phyloP scores from a whole-genome alignment of 2,888 invertebrate genomes.

The Aspidiotus rigidus region DNA sequence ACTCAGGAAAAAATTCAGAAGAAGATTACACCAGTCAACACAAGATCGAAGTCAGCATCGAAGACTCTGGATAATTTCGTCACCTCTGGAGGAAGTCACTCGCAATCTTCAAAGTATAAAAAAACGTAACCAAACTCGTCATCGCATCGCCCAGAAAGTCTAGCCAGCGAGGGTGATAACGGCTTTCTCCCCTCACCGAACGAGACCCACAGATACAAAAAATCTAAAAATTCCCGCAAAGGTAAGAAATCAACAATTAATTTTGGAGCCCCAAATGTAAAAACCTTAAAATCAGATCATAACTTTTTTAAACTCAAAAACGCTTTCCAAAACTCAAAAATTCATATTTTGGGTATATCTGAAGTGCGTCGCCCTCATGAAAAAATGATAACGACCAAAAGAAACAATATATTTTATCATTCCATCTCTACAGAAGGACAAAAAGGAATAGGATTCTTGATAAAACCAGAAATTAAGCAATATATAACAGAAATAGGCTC shows the following conservation, averaged over 20 bases:
- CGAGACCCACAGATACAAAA: background rate
- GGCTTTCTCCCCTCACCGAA: background rate
- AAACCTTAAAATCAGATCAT: background rate
- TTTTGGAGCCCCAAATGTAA: conserved; percentile 4
- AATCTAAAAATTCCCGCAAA: background rate
- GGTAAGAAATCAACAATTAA: background rate
- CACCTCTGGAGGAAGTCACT: background rate
- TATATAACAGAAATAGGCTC: background rate
- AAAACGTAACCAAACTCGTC: background rate
- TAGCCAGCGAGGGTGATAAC: background rate
- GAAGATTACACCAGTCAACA: background rate
- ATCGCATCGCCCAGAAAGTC: background rate
- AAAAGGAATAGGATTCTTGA: background rate
- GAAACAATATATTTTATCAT: background rate
- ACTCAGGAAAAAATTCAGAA: background rate
- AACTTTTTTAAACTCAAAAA: background rate
- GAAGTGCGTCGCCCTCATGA: background rate
- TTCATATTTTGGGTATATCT: conserved; percentile 4
- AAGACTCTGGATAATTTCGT: background rate
- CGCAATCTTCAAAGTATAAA: background rate
- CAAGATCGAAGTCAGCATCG: background rate
- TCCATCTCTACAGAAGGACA: background rate
- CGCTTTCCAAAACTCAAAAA: background rate
- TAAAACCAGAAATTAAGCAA: background rate
- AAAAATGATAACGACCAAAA: background rate